phyloP scores from a whole-genome alignment of 2,888 invertebrate species.

The Eupithecia centaureata region DNA sequence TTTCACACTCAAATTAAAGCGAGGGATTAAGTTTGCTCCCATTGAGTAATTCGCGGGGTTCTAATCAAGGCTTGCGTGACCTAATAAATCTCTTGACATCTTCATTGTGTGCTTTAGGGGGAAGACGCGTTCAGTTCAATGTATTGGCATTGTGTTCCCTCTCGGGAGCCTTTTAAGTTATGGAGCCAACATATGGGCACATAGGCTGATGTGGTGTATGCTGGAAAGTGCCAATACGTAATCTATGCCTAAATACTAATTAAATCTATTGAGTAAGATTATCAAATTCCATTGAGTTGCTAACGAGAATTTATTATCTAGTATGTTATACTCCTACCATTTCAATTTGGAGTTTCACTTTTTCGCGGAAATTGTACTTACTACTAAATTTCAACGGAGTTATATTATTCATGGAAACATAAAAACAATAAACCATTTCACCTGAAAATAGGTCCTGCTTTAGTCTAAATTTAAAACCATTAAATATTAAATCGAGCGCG shows the following conservation, averaged over 20 bases:
- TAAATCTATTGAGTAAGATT: background rate
- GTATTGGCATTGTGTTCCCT: constrained; percentile 3
- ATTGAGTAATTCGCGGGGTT: constrained; percentile 56
- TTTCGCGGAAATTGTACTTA: too few relatives aligned
- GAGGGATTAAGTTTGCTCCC: constrained; percentile 53
- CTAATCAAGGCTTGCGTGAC: constrained; percentile 68
- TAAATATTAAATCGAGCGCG: constrained; percentile 34
- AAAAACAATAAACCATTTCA: background rate
- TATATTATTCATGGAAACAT: background rate
- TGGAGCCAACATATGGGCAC: background rate
- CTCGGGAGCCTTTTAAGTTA: background rate
- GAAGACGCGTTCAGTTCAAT: constrained; percentile 27
- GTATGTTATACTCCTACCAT: too few relatives aligned
- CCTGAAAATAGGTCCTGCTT: constrained; percentile 10
- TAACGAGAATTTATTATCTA: background rate
- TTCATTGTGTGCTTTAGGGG: constrained; percentile 58
- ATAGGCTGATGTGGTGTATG: background rate
- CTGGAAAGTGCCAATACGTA: background rate
- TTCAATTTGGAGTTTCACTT: too few relatives aligned
- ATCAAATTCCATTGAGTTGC: background rate
- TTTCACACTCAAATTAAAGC: constrained; percentile 32
- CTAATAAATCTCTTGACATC: constrained; percentile 67
- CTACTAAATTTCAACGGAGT: too few relatives aligned
- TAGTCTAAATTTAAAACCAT: constrained; percentile 17
- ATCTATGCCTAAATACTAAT: background rate